Evolutionary conservation across 2,797 vertebrate species (phyloP), one percentile per base, ranked within the genome.

Genomic region (Menidia menidia): DNA sequence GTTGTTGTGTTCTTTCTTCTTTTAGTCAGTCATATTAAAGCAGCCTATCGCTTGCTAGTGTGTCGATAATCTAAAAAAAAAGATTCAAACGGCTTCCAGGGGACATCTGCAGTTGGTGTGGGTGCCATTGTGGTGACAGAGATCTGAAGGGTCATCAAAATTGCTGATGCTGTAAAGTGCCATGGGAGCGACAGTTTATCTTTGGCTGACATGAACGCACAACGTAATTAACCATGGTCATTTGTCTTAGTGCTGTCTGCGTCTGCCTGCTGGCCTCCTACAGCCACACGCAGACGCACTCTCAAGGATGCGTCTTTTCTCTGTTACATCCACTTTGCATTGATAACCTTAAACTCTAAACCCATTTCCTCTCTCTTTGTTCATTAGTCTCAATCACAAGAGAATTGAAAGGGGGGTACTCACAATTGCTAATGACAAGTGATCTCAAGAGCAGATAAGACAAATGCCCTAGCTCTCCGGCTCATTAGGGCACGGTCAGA

Each of bases 391-490:
- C 50, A 66, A 19, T 78, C 79, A 64, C 71, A 52, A 64, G 59
- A 60, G 55, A 83, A 72, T 48, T 67, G 54, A 60, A 74, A 54
- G 43, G 47, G 65, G 6, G 67, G 6, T 13, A 48, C 51, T 75
- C 60, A 64, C 67, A 71, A 73, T 56, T 58, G 75, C 84, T 87
- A 85, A 88, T 81, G 75, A 78, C 75, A 45, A 62, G 74, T 63
- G 87, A 91, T 93, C 67, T 56, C 13, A 30, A 64, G 53, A 68
- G 71, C 59, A 82, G 90, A 92, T 90, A 85, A 53, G 50, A 82
- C 60, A 52, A 77, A 78, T 69, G 65, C 64, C 67, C 39, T 14
- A 62, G 75, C 77, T 75, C 58, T 80, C 52, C 75, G 76, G 59
- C 62, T 87, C 85, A 82, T 91, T 85, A 88, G 80, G 32, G 68